Percentiles rank a stretch among this genome's conserved stretches.
phyloP scores from a whole-genome alignment of 2,113 vertebrate species.

The Prionailurus bengalensis region DNA sequence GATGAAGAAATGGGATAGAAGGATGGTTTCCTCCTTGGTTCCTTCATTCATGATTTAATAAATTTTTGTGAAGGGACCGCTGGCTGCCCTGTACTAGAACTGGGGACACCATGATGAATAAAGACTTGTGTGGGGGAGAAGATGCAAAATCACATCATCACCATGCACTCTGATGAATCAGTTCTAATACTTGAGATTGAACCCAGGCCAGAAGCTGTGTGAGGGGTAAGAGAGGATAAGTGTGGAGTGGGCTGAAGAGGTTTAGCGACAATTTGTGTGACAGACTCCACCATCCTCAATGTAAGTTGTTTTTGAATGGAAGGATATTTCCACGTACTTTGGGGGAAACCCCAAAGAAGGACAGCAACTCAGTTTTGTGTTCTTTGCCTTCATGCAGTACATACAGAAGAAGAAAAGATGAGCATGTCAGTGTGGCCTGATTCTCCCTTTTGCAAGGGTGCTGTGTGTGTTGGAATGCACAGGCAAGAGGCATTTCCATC shows the following conservation, averaged over 20 bases:
- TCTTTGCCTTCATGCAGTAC: fast-evolving
- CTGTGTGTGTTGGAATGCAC: neutral
- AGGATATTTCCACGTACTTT: neutral
- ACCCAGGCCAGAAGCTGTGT: neutral
- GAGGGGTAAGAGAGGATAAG: neutral
- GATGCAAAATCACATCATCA: neutral
- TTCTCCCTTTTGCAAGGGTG: neutral
- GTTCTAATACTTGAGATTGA: neutral
- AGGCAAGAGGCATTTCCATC: fast-evolving
- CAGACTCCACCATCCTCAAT: neutral
- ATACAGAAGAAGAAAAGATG: neutral
- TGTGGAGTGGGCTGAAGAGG: neutral
- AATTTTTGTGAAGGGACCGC: neutral
- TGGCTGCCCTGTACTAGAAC: neutral
- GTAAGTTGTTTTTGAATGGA: neutral
- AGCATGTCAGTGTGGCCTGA: fast-evolving
- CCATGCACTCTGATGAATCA: neutral
- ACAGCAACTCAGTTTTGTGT: no score
- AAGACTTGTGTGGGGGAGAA: neutral
- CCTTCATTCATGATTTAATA: neutral
- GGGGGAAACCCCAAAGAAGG: neutral
- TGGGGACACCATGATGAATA: neutral
- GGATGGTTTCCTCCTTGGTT: neutral
- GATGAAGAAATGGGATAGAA: neutral
- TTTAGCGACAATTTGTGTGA: neutral